Percentiles rank a stretch among this genome's conserved stretches.
These are phyloP conservation scores for Portunus trituberculatus DNA, from an alignment of 1,140 invertebrate species.

Conservation along the genomic window DNA sequence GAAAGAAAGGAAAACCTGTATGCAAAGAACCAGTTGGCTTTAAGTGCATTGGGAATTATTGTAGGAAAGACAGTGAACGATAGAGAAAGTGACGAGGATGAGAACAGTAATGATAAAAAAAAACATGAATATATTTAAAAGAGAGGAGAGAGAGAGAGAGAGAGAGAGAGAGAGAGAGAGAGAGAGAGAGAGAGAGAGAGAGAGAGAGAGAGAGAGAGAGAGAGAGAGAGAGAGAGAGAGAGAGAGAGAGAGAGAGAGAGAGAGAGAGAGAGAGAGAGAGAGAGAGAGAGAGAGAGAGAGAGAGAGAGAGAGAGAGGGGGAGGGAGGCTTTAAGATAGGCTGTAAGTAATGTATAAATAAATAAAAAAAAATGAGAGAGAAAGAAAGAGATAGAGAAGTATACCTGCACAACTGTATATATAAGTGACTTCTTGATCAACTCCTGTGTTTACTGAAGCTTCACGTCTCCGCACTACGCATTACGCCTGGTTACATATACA, in stretches of 20 bases:
- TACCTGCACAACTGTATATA: too few relatives aligned
- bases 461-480: too few relatives aligned
- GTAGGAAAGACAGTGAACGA: not conserved
- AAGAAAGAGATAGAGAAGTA: not conserved
- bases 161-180: not conserved
- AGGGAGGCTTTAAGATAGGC: not conserved
- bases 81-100: not conserved
- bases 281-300: not conserved
- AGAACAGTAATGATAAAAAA: not conserved
- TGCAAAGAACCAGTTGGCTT: too few relatives aligned
- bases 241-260: not conserved
- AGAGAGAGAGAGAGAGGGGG: not conserved
- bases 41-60: not conserved
- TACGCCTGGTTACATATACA: too few relatives aligned
- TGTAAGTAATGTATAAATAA: not conserved
- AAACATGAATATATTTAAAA: not conserved
- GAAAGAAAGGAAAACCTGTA: too few relatives aligned
- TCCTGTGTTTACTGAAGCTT: too few relatives aligned
- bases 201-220: not conserved
- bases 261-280: constrained; percentile 37
- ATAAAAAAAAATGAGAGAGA: not conserved
- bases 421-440: too few relatives aligned
- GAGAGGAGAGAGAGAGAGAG: not conserved
- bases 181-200: not conserved
- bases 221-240: not conserved